These are phyloP conservation scores for Vicugna pacos DNA, from an alignment of 2,113 vertebrate genomes.

Conservation along the genomic window DNA sequence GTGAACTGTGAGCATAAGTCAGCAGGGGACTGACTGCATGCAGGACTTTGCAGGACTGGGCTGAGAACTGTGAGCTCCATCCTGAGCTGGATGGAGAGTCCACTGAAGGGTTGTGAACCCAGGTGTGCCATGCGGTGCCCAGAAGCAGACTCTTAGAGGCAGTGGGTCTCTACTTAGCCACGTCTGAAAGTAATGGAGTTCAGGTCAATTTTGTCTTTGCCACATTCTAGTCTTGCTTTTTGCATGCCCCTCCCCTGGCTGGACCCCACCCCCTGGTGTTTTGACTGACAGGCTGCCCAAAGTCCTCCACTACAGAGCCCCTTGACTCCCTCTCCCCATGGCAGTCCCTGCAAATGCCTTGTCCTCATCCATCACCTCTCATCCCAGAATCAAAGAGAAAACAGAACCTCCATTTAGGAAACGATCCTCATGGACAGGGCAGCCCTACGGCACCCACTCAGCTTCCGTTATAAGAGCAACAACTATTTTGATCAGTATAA, in stretches of 20 bases:
- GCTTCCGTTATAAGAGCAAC: neutral
- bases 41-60: neutral
- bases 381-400: neutral
- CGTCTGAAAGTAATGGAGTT: accelerated
- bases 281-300: accelerated
- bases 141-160: neutral
- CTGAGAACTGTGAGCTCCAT: neutral
- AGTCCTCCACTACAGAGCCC: neutral
- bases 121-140: neutral
- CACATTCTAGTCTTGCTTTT: neutral
- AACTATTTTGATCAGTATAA: neutral
- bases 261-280: accelerated
- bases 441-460: accelerated
- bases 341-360: neutral
- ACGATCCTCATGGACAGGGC: neutral
- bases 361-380: neutral
- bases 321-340: accelerated
- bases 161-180: accelerated
- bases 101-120: neutral
- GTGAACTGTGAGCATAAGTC: accelerated
- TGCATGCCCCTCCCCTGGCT: no score
- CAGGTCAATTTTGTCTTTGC: accelerated
- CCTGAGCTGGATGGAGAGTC: neutral
- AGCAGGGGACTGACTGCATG: neutral
- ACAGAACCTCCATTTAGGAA: neutral